Evolutionary conservation across 2,888 invertebrate genomes (phyloP), one percentile per base, ranked within the genome.

Genomic region (Drosophila quinaria): DNA sequence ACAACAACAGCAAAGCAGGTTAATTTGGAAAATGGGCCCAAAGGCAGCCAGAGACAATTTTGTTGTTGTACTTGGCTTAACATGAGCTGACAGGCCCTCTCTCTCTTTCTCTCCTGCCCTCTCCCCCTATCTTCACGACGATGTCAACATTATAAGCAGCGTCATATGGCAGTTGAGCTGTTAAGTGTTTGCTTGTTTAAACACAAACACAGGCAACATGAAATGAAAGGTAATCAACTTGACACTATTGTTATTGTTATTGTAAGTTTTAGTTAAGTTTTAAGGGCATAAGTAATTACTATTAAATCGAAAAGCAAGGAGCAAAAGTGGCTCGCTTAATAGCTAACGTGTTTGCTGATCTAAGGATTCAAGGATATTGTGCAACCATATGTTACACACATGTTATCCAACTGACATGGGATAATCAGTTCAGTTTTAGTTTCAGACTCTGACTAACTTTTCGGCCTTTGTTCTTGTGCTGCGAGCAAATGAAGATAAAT

Each of bases 181-280:
- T 74, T 65, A 74, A 76, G 80, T 79, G 76, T 76, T 65, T 65
- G 75, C 61, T 60, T 35, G 70, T 75, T 75, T 59, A 62, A 79
- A 56, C 64, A 56, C 50, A 59, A 51, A 60, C 50, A 51, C 35
- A 49, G 31, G 22, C 25, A 60, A 54, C 39, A 31, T 19, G 41
- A 56, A 64, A 70, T 19, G 41, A 56, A 64, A 70, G 65, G 62
- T 77, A 77, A 75, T 75, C 65, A 70, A 75, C 42, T 66, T 70
- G 76, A 51, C 49, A 46, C 55, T 52, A 49, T 46, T 70, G 62
- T 66, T 75, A 56, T 63, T 74, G 70, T 80, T 75, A 59, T 68
- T 55, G 61, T 25, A 49, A 42, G 62, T 51, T 49, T 67, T 60
- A 55, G 50, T 51, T 52, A 46, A 74, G 50, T 74, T 63, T 73